Base-by-base conservation (phyloP, 2,797 vertebrate species). In the Ceryle rudis region DNA sequence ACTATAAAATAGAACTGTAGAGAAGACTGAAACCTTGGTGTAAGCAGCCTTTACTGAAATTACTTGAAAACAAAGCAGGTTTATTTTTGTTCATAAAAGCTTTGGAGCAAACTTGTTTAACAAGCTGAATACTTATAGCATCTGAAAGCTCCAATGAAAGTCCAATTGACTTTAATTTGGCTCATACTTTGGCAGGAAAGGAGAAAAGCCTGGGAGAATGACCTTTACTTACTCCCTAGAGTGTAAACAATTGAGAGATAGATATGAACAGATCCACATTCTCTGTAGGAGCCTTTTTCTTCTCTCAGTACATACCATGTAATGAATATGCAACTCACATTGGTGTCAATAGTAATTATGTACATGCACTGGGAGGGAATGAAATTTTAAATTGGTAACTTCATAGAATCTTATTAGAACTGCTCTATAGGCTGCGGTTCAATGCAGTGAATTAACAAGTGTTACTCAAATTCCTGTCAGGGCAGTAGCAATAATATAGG, bases 121-220 rank as follows among this genome's bases (percentile, higher is more conserved):
- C 70, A 91, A 95, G 51, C 86, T 69, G 42, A 83, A 81, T 75
- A 37, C 84, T 93, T 90, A 70, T 0, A 5, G 51, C 2, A 6
- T 71, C 49, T 93, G 91, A 96, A 91, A 94, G 75, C 89, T 65
- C 46, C 90, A 47, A 2, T 66, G 83, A 79, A 96, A 75, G 73
- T 58, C 88, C 89, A 95, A 65, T 95, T 95, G 89, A 86, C 85
- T 95, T 95, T 87, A 96, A 93, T 95, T 94, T 96, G 75, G 21
- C 65, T 95, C 85, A 81, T 77, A 44, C 46, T 86, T 95, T 84
- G 85, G 18, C 91, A 96, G 82, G 41, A 94, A 93, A 93, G 87
- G 82, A 95, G 90, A 91, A 95, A 96, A 93, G 55, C 80, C 73
- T 79, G 62, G 47, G 87, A 93, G 87, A 93, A 94, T 90, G 91